A percentile compares a stretch with the other conserved stretches of the same genome.
phyloP scores from a whole-genome alignment of 2,797 vertebrate genomes.

The Meriones psammophilus region DNA sequence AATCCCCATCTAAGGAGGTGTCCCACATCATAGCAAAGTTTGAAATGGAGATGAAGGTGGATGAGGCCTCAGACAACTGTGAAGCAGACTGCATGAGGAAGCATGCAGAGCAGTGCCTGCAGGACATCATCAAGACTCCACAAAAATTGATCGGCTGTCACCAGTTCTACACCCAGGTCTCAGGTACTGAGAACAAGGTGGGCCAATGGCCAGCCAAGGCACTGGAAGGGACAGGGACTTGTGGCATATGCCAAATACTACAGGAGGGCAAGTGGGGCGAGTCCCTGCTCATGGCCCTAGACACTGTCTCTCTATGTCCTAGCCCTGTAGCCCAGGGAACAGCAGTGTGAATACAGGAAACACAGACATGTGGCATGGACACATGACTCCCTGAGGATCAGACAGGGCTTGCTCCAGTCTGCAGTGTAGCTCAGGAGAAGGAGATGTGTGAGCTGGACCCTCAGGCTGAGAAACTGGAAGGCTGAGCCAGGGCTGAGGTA shows the following conservation, averaged over 20 bases:
- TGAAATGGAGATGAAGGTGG: constrained; percentile 95
- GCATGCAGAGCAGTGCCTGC: constrained; percentile 94
- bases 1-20: constrained; percentile 96
- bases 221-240: constrained; percentile 90
- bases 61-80: constrained; percentile 95
- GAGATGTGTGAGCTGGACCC: no score
- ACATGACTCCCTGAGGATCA: not conserved
- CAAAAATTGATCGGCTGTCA: constrained; percentile 97
- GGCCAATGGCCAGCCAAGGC: constrained; percentile 93
- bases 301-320: not conserved
- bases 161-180: constrained; percentile 97
- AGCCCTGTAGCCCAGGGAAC: accelerated
- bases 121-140: constrained; percentile 94
- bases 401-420: not conserved
- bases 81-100: constrained; percentile 94
- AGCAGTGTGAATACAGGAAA: not conserved
- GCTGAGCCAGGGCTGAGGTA: no score
- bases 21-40: constrained; percentile 97
- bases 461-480: no score
- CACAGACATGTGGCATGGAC: accelerated
- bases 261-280: constrained; percentile 95
- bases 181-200: constrained; percentile 96
- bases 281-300: constrained; percentile 68
- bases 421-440: not conserved
- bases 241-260: constrained; percentile 93